Evolutionary conservation across 1,140 invertebrate genomes (phyloP), one percentile per base, ranked within the genome.

Genomic region (Papilio polyxenes): DNA sequence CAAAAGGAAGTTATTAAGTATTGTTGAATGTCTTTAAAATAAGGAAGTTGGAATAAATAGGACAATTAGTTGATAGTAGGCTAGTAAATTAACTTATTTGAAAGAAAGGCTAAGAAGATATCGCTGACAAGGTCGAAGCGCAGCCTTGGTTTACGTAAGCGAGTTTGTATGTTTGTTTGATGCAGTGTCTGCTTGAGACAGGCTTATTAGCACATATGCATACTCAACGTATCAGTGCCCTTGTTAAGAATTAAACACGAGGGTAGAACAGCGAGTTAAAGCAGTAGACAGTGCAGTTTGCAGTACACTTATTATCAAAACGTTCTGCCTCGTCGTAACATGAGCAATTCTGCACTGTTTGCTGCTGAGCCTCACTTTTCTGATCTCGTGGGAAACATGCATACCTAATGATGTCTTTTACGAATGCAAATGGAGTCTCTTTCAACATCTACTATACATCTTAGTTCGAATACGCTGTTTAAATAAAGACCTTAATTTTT

Each of bases 71-170:
- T n/a, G 11, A 40, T 40, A 75, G 48, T 48, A 75, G 44, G 3
- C 44, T 7, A 48, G 37, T 51, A 51, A 75, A 49, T 31, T 65
- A 65, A 65, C 20, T 65, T 75, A 75, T 20, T 40, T 49, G 74
- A 48, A 75, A 17, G 48, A 48, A 75, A 48, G 48, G n/a, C n/a
- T 13, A n/a, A 51, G 74, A n/a, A 75, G 74, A 75, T 75, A 75
- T 44, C 40, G 44, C 40, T 10, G 37, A 10, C 72, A 37, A 72
- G 69, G 31, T 72, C 69, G 69, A 7, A 2, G 9, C 69, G 17
- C 75, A 76, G 44, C 75, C 75, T 76, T 76, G 17, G 20, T 10
- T 76, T 76, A 76, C 75, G 75, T 76, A 76, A 49, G 17, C 40
- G 40, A n/a, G 56, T 75, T 9, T 49, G 48, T 75, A 8, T 75